Evolutionary conservation across 2,797 vertebrate genomes (phyloP), one percentile per base, ranked within the genome.

Genomic region (Aulostomus chinensis): DNA sequence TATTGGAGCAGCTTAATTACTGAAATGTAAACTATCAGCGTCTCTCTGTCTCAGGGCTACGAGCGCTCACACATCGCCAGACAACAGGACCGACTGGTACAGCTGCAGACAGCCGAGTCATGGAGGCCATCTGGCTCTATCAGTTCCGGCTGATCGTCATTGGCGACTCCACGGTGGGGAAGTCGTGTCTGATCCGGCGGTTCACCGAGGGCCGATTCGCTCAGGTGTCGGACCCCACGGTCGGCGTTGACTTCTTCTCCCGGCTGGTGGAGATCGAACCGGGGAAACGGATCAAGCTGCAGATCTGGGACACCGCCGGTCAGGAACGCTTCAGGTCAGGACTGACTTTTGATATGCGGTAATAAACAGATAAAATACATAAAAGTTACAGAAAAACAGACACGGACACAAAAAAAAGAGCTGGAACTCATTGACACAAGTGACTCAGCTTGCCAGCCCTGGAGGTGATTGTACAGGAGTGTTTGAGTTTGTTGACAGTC

Each of bases 91-190:
- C 17, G 28, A 17, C 49, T 18, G 17, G 17, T 12, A 18, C 52
- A 29, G 39, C 7, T 21, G 32, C 61, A 49, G 56, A 54, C 57
- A n/a, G 54, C 4, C 30, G 7, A 36, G 71, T 34, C 68, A 82
- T 84, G 84, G 84, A 86, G 60, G 85, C 96, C 37, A 98, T 98
- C 75, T 98, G 96, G 96, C 93, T 98, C 6, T 98, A 98, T 76
- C 96, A 98, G 87, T 97, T 97, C 87, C 93, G 96, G 57, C 90
- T 98, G 42, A 97, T 98, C 79, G 95, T 98, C 81, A 97, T 98
- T 70, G 96, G 96, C 16, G 96, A 97, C 86, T 98, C 96, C 69
- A 98, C 96, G 3, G 96, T 98, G 74, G 96, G 95, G 40, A 98
- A 98, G 77, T 98, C 96, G 7, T 98, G 96, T 78, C 92, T 97